Evolutionary conservation across 2,113 vertebrate species (phyloP), one percentile per base, ranked within the genome.

Genomic region (Isichthys henryi): DNA sequence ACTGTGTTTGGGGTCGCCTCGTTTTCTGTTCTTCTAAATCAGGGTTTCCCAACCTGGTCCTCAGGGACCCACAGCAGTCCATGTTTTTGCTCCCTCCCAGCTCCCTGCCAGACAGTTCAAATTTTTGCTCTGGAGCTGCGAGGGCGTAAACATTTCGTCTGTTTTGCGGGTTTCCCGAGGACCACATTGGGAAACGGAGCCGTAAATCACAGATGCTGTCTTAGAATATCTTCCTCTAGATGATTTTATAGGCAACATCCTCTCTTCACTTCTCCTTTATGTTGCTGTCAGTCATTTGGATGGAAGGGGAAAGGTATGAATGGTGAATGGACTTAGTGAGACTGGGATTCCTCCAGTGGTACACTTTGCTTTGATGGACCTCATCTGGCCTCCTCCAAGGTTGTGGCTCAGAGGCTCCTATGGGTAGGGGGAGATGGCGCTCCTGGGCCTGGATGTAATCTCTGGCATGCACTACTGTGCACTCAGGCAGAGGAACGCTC

Each of bases 211-310:
- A 58, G 56, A 66, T n/a, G 48, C 15, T 62, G 45, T n/a, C 35
- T 50, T 58, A 39, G 35, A 43, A 53, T 53, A 50, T 35, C 19
- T 49, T 90, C n/a, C n/a, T 56, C 62, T 15, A 39, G 52, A 80
- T 89, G 83, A 88, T 31, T 62, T 80, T 46, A 27, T 91, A n/a
- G 46, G 43, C 66, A 49, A 58, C 39, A 83, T 77, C 43, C 45
- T 11, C 52, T 77, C 58, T 90, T 50, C 46, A 45, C 49, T 49
- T 45, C 39, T 77, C 43, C 9, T 86, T 49, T 66, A 45, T 88
- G 53, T 86, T 52, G 84, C 84, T 80, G 48, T 87, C 82, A 86
- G 82, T 89, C 86, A 45, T 48, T 52, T 74, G 43, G 23, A 39
- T 80, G 27, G 49, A 53, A 43, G 70, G 39, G 46, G 7, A 77